Percentiles rank a stretch among this genome's conserved stretches.
phyloP scores from a whole-genome alignment of 2,797 vertebrate species.

The Cynodonichthys magdalenae region DNA sequence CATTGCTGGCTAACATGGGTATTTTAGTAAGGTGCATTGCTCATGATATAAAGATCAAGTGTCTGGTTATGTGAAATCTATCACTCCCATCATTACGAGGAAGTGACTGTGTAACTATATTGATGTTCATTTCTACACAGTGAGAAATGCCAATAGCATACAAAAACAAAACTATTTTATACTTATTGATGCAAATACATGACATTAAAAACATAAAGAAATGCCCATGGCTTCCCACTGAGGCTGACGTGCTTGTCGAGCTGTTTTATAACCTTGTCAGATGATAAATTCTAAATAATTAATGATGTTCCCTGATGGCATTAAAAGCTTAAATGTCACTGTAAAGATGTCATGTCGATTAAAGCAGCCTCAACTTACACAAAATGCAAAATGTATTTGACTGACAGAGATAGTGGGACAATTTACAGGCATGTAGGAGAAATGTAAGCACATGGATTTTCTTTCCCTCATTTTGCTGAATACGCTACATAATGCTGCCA shows the following conservation, averaged over 20 bases:
- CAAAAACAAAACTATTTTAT: neutral
- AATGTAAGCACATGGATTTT: conserved; percentile 36
- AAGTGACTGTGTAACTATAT: neutral
- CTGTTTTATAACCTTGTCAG: conserved; percentile 9
- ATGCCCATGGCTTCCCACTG: neutral
- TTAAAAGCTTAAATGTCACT: conserved; percentile 29
- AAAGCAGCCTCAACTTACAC: conserved; percentile 2
- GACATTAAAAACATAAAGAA: neutral
- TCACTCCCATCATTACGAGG: neutral
- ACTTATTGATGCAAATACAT: neutral
- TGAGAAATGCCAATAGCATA: conserved; percentile 1
- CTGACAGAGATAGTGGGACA: conserved; percentile 35
- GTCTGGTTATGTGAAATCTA: neutral
- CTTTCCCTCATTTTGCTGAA: conserved; percentile 56
- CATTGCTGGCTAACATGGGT: conserved; percentile 1
- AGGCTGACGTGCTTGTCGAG: neutral
- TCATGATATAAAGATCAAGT: neutral
- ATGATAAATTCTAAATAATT: conserved; percentile 18
- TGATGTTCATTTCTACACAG: conserved; percentile 5
- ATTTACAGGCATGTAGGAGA: conserved; percentile 33
- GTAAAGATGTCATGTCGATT: conserved; percentile 15
- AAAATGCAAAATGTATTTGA: conserved; percentile 39
- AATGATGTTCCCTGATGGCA: conserved; percentile 13
- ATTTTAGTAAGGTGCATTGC: neutral
- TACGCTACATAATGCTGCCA: conserved; percentile 48